phyloP scores from a whole-genome alignment of 2,113 vertebrate genomes.

The Ameiurus melas region DNA sequence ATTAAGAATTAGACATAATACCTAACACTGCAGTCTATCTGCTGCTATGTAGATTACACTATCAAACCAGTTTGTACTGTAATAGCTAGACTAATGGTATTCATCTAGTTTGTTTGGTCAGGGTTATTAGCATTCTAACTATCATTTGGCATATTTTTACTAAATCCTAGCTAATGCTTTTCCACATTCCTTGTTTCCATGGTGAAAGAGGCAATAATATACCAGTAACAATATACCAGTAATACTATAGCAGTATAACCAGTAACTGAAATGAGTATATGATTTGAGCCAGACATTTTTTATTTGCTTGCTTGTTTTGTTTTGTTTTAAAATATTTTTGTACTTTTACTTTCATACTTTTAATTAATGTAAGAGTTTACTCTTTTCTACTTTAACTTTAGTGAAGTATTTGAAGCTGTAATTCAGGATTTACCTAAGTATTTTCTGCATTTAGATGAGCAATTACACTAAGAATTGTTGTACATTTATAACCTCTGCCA shows the following conservation, averaged over 20 bases:
- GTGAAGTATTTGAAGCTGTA: neutral
- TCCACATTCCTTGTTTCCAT: neutral
- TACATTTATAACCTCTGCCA: neutral
- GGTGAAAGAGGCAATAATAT: neutral
- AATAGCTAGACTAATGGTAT: neutral
- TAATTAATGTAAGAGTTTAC: neutral
- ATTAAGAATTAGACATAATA: neutral
- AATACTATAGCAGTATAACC: too few relatives aligned
- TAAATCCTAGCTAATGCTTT: neutral
- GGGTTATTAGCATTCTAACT: neutral
- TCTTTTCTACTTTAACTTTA: neutral
- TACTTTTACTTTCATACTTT: neutral
- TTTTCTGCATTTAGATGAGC: neutral
- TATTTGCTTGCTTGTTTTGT: neutral
- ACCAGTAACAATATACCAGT: neutral
- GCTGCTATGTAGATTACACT: neutral
- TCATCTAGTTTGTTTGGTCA: neutral
- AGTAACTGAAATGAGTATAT: neutral
- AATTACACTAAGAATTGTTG: neutral
- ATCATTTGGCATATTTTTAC: neutral
- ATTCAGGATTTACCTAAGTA: neutral
- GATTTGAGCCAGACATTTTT: neutral
- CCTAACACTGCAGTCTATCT: neutral
- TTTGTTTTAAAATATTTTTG: neutral
- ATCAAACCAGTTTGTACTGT: neutral